Percentiles rank a stretch among this genome's conserved stretches.
Evolutionary conservation across 2,113 vertebrate genomes (phyloP).

Genomic region (Pelvicachromis taeniatus): DNA sequence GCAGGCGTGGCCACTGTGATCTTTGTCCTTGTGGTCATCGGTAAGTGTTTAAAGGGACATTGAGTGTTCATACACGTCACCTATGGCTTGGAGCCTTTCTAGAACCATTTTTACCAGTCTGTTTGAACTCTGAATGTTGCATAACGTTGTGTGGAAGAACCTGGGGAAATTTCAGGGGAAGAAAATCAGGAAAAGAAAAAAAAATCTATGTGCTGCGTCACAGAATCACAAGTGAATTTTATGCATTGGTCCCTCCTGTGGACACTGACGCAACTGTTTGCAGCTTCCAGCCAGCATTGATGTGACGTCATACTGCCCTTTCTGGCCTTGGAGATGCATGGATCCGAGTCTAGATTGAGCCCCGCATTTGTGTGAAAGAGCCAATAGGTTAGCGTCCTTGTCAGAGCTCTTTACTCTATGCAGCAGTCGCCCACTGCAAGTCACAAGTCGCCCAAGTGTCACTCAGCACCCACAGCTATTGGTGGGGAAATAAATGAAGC

Average conservation of each 20-base stretch:
- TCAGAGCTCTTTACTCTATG: neutral
- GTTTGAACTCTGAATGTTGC: neutral
- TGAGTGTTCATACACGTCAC: neutral
- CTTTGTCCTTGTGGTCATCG: slow-evolving; percentile 85
- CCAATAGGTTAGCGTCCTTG: neutral
- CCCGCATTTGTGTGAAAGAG: neutral
- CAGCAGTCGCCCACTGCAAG: neutral
- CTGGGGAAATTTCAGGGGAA: neutral
- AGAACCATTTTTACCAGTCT: neutral
- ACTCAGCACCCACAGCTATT: neutral
- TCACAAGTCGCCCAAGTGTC: neutral
- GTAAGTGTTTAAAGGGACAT: slow-evolving; percentile 70
- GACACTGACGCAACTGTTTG: neutral
- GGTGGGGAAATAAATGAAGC: neutral
- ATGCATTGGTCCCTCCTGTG: neutral
- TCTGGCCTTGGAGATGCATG: neutral
- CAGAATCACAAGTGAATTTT: neutral
- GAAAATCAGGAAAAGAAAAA: neutral
- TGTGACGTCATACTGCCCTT: neutral
- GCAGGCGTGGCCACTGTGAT: slow-evolving; percentile 84
- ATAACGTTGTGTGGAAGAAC: neutral
- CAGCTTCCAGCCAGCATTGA: neutral
- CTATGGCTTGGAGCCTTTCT: neutral
- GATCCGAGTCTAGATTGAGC: neutral
- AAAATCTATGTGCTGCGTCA: neutral